Evolutionary conservation across 2,113 vertebrate genomes (phyloP).

Genomic region (Benthochromis sp.): DNA sequence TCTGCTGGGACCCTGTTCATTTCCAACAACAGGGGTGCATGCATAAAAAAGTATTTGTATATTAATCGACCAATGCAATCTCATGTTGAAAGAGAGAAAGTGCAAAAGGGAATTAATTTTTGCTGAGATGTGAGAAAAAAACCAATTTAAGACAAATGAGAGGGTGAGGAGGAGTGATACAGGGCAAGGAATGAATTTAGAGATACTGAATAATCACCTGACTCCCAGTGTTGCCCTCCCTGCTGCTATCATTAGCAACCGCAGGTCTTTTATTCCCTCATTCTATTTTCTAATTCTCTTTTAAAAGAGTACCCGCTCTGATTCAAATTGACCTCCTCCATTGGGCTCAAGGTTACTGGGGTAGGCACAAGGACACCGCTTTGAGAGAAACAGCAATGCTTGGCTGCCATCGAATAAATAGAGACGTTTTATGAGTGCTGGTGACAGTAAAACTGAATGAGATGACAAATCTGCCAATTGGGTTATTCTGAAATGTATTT

Average conservation of each 20-base stretch:
- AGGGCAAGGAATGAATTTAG: not conserved
- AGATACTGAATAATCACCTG: slow-evolving; percentile 31
- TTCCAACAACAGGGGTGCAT: not conserved
- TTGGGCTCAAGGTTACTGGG: slow-evolving; percentile 63
- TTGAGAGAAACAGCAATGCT: slow-evolving; percentile 33
- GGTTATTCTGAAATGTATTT: not conserved
- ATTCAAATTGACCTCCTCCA: slow-evolving; percentile 49
- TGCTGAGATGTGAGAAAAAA: slow-evolving; percentile 11
- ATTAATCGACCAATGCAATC: not conserved
- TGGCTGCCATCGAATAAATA: slow-evolving; percentile 51
- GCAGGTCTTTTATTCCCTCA: slow-evolving; percentile 43
- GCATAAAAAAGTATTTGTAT: not conserved
- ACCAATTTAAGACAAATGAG: not conserved
- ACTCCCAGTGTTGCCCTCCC: not conserved
- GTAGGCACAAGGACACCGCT: slow-evolving; percentile 49
- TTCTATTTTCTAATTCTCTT: slow-evolving; percentile 30
- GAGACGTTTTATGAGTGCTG: slow-evolving; percentile 45
- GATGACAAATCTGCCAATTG: slow-evolving; percentile 45
- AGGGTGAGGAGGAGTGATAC: not conserved
- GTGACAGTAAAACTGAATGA: slow-evolving; percentile 47
- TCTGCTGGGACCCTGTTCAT: not conserved
- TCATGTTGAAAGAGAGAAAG: not conserved
- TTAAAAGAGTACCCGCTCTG: not conserved
- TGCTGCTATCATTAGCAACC: slow-evolving; percentile 46
- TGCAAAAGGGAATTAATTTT: not conserved